A percentile compares a stretch with the other conserved stretches of the same genome.
Conservation (phyloP, 2,888 invertebrate species). For the Resseliella maxima region DNA sequence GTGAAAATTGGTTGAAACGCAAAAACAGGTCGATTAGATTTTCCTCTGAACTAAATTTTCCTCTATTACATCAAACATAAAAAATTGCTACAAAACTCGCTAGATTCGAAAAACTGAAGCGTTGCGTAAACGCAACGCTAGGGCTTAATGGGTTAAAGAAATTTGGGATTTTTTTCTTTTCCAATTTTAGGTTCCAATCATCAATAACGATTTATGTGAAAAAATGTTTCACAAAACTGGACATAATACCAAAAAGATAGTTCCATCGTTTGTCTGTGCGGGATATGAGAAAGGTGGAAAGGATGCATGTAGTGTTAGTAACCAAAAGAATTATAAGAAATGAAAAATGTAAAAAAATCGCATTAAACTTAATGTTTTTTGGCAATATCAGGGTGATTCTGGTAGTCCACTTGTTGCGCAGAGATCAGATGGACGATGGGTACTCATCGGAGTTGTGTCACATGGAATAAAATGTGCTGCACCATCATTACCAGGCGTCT, state of each 20-base stretch:
- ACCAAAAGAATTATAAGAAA: too few relatives aligned
- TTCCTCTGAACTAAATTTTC: too few relatives aligned
- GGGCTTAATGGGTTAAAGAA: too few relatives aligned
- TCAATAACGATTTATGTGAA: slow-evolving; percentile 93
- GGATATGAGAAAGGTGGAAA: slow-evolving; percentile 90
- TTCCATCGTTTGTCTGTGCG: slow-evolving; percentile 92
- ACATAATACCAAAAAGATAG: slow-evolving; percentile 89
- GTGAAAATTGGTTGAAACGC: too few relatives aligned
- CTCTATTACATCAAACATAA: too few relatives aligned
- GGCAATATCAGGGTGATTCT: background rate
- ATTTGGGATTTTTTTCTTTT: too few relatives aligned
- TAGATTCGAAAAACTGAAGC: too few relatives aligned
- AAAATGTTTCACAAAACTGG: slow-evolving; percentile 92
- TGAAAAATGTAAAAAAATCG: background rate
- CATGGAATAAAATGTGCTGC: slow-evolving; percentile 96
- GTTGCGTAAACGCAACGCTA: slow-evolving; percentile 68
- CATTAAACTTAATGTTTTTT: background rate
- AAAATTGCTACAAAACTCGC: too few relatives aligned
- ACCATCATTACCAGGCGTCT: slow-evolving; percentile 92
- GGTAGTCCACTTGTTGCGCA: slow-evolving; percentile 63
- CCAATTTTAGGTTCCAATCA: slow-evolving; percentile 78
- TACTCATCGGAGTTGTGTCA: slow-evolving; percentile 92
- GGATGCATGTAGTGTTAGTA: slow-evolving; percentile 65
- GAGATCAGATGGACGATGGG: slow-evolving; percentile 87
- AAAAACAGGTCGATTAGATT: too few relatives aligned